These are phyloP conservation scores for Salvelinus namaycush DNA, from an alignment of 2,113 vertebrate species.

Conservation along the genomic window DNA sequence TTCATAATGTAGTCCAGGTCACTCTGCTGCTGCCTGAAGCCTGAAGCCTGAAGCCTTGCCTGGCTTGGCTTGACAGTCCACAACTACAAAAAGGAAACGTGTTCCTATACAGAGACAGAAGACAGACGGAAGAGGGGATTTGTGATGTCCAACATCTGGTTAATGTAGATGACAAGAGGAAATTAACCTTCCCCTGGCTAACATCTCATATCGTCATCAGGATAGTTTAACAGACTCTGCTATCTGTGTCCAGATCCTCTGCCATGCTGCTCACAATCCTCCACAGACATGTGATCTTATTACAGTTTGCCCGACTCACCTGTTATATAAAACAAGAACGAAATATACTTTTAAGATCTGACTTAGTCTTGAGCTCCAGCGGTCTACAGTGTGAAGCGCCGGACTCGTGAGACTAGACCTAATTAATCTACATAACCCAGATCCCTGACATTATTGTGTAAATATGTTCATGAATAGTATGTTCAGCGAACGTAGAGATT, in stretches of 20 bases:
- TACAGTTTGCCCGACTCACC: background rate
- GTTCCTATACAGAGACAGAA: background rate
- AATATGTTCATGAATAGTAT: no score
- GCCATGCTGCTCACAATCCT: background rate
- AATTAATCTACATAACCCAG: no score
- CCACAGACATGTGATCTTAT: background rate
- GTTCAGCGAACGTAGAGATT: no score
- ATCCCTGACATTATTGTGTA: no score
- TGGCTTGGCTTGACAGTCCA: background rate
- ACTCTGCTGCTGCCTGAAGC: background rate
- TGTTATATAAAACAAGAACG: background rate
- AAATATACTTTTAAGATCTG: background rate
- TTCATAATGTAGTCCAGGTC: background rate
- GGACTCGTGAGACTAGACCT: no score
- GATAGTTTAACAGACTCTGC: constrained; percentile 37
- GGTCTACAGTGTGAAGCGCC: no score
- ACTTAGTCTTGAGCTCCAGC: no score
- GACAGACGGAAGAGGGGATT: constrained; percentile 15
- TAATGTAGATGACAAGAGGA: background rate
- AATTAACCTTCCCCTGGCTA: constrained; percentile 22
- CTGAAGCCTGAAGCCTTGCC: background rate
- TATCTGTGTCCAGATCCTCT: background rate
- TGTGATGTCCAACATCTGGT: constrained; percentile 36
- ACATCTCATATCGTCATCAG: constrained; percentile 18
- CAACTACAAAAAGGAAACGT: background rate